Base-by-base conservation (phyloP, 1,140 invertebrate genomes). In the Glossosoma conforme region DNA sequence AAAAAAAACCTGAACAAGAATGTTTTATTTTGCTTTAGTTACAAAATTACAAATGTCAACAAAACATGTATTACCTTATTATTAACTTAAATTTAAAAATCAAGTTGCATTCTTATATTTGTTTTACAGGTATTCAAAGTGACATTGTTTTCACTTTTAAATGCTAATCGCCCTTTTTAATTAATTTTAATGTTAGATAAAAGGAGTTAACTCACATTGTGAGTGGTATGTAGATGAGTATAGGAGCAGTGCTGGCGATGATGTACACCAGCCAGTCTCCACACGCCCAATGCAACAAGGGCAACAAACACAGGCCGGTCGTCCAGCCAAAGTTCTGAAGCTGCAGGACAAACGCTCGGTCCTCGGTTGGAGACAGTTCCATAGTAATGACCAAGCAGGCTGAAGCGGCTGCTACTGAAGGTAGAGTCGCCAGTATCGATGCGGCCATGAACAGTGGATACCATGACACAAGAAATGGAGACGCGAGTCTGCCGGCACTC, bases 201-300 rank as follows among this genome's bases (percentile, higher is more conserved):
- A 10, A 40, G 3, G 14, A 44, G 24, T 3, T 9, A 14, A 45
- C 48, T 48, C 38, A 59, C 69, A 67, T 68, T 58, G 60, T 64
- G 44, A 69, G 64, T 44, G 67, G 54, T 54, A 78, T 59, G 61
- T 67, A 72, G 3, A 64, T 37, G 49, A 73, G 25, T 18, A 67
- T 61, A 44, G 72, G 68, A 35, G 61, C 37, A 17, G 70, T 76
- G 11, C 76, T 75, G 6, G 71, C 53, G 54, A 72, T 64, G 52
- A 77, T 65, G 57, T 79, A 79, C 48, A 62, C 54, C 46, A 70
- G 66, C 80, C 80, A 82, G 58, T 78, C 69, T 55, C 72, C 62
- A 22, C 76, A 46, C 61, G 67, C 69, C 80, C 80, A 82, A 61
- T 70, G 78, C 2, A 81, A 56, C 35, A 81, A 58, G 0, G 79